phyloP scores from a whole-genome alignment of 1,140 invertebrate species.

The Lasioglossum albipes region DNA sequence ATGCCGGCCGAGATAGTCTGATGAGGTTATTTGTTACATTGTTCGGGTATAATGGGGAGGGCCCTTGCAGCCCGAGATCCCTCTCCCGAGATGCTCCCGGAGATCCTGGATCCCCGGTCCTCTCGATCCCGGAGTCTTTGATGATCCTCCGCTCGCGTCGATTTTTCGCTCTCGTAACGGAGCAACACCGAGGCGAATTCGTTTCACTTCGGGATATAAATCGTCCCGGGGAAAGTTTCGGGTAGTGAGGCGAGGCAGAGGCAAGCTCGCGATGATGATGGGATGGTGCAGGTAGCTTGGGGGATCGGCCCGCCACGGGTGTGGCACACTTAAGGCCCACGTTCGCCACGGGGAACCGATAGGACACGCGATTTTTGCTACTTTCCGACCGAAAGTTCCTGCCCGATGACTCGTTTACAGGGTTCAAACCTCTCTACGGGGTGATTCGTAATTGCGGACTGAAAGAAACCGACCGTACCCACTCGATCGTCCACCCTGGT shows the following conservation, averaged over 20 bases:
- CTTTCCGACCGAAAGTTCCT: background rate
- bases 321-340: slow-evolving; percentile 2
- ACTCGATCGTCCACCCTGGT: no score
- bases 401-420: background rate
- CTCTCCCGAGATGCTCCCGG: slow-evolving; percentile 52
- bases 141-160: slow-evolving; percentile 29
- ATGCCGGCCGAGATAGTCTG: slow-evolving; percentile 68
- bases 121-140: slow-evolving; percentile 38
- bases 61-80: slow-evolving; percentile 53
- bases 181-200: slow-evolving; percentile 27
- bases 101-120: slow-evolving; percentile 38
- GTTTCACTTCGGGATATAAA: slow-evolving; percentile 24
- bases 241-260: background rate
- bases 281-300: background rate
- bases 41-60: slow-evolving; percentile 68
- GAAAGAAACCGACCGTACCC: no score
- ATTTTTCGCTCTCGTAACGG: slow-evolving; percentile 20
- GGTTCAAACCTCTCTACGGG: background rate
- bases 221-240: slow-evolving; percentile 12
- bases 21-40: slow-evolving; percentile 74
- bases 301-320: background rate
- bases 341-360: slow-evolving; percentile 2
- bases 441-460: background rate
- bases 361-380: slow-evolving; percentile 1
- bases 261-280: background rate